Conservation (phyloP, 2,888 invertebrate genomes). For the Tyria jacobaeae region DNA sequence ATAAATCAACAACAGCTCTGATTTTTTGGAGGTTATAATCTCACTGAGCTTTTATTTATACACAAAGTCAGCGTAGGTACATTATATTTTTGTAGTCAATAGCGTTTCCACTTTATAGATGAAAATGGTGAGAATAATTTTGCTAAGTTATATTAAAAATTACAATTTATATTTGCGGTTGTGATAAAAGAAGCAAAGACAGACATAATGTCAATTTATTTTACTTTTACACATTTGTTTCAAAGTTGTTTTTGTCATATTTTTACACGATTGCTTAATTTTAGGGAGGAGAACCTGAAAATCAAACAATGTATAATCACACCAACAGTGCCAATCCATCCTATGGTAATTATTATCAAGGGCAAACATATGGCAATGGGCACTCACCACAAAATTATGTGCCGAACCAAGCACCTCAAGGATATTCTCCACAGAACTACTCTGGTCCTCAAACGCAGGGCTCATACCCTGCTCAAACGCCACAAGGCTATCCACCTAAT, state of each 20-base stretch:
- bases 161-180: neutral
- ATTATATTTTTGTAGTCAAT: neutral
- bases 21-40: conserved; percentile 46
- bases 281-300: conserved; percentile 83
- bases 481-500: conserved; percentile 76
- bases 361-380: conserved; percentile 80
- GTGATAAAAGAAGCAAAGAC: neutral
- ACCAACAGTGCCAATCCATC: conserved; percentile 74
- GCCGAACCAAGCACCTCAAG: conserved; percentile 73
- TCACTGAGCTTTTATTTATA: conserved; percentile 36
- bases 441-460: conserved; percentile 69
- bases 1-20: conserved; percentile 34
- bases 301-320: conserved; percentile 79
- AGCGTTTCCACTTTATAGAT: neutral
- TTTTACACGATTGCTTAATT: too few relatives aligned
- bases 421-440: conserved; percentile 77
- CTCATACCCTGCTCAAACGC: conserved; percentile 69
- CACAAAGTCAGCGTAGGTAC: conserved; percentile 13
- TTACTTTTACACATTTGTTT: neutral
- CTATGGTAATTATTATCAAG: conserved; percentile 82
- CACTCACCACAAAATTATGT: conserved; percentile 81
- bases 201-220: neutral
- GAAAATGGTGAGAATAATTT: neutral
- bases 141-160: neutral
- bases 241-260: too few relatives aligned